Percentiles rank a stretch among this genome's conserved stretches.
These are phyloP conservation scores for Poecilia velifera DNA, from an alignment of 2,797 vertebrate genomes.

Conservation along the genomic window DNA sequence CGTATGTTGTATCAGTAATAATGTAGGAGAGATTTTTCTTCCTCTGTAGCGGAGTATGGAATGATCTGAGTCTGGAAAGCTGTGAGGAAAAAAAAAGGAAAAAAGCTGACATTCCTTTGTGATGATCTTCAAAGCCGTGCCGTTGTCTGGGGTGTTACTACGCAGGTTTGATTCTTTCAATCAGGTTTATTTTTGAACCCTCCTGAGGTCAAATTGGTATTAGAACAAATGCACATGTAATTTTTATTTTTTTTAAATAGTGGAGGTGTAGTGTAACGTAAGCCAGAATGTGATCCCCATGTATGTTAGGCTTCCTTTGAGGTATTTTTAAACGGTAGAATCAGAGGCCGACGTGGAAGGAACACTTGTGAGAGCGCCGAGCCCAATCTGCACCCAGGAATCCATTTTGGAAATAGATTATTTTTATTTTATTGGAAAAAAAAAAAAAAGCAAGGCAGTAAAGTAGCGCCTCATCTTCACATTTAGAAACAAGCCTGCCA, in stretches of 20 bases:
- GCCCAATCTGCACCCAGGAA: constrained; percentile 9
- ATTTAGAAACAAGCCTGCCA: constrained; percentile 17
- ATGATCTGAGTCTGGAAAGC: constrained; percentile 62
- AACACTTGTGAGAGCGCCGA: constrained; percentile 11
- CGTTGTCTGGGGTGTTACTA: constrained; percentile 53
- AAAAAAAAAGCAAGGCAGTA: neutral
- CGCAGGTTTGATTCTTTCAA: constrained; percentile 47
- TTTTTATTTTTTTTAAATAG: constrained; percentile 28
- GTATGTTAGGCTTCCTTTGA: constrained; percentile 9
- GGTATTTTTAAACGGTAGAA: constrained; percentile 47
- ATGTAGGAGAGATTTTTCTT: constrained; percentile 55
- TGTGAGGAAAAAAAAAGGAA: neutral
- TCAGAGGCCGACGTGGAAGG: constrained; percentile 8
- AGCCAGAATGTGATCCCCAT: constrained; percentile 28
- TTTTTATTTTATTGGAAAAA: no score
- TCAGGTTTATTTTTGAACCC: constrained; percentile 36
- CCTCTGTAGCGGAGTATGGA: constrained; percentile 30
- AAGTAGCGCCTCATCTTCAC: constrained; percentile 26
- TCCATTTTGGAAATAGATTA: constrained; percentile 27
- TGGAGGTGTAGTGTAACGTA: constrained; percentile 26
- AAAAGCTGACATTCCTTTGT: constrained; percentile 50
- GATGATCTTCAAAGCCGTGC: constrained; percentile 59
- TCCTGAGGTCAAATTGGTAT: constrained; percentile 35
- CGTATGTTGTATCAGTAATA: constrained; percentile 69
- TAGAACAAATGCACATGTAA: constrained; percentile 45